Conservation (phyloP, 2,888 invertebrate genomes). For the Gortyna flavago region DNA sequence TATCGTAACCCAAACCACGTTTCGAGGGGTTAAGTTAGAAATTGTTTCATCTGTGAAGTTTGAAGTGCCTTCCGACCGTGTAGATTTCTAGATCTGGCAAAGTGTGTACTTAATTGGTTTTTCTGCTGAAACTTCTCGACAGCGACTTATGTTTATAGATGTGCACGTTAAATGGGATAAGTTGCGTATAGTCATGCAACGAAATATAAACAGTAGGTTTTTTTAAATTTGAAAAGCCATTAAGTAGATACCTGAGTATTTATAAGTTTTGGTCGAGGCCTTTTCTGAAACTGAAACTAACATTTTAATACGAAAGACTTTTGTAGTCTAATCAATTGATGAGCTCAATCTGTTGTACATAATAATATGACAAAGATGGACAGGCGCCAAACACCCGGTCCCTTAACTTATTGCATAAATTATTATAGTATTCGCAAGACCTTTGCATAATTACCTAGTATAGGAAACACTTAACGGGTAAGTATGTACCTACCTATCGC, state of each 20-base stretch:
- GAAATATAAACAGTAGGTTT: not conserved
- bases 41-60: conserved; percentile 19
- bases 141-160: not conserved
- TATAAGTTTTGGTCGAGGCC: not conserved
- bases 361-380: conserved; percentile 12
- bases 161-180: not conserved
- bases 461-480: conserved; percentile 5
- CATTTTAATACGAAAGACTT: conserved; percentile 3
- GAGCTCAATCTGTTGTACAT: conserved; percentile 15
- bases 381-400: conserved; percentile 16
- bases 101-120: conserved; percentile 10
- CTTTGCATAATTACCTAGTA: conserved; percentile 19
- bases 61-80: conserved; percentile 4
- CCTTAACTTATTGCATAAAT: conserved; percentile 38
- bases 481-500: too few relatives aligned
- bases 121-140: conserved; percentile 3
- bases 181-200: not conserved
- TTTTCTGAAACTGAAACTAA: not conserved
- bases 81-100: not conserved
- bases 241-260: not conserved
- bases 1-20: not conserved
- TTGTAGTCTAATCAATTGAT: not conserved
- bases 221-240: not conserved
- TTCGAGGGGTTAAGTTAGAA: not conserved
- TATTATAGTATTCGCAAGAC: conserved; percentile 33